Evolutionary conservation across 2,888 invertebrate genomes (phyloP), one percentile per base, ranked within the genome.

Genomic region (Lymantria dispar): DNA sequence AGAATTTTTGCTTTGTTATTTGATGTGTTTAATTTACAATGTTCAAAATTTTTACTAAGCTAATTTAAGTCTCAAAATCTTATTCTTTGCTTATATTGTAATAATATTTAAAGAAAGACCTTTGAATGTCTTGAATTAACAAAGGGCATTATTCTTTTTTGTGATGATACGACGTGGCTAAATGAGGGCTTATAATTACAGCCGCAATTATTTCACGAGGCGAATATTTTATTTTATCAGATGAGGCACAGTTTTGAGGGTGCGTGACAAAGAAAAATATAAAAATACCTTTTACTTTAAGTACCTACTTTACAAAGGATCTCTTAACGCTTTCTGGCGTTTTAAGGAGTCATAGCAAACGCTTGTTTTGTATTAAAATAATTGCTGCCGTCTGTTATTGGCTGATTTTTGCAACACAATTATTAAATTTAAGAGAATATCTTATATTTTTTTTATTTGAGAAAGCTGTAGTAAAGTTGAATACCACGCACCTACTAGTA

Each of bases 171-270:
- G 70, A 61, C 67, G 64, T 56, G 71, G 72, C 64, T 76, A 78
- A 83, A 80, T 78, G 83, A 81, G 75, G 72, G 68, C 69, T 68
- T 68, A 75, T 80, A 84, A 85, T 83, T 80, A 84, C 78, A 63
- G 63, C 65, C 72, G 76, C 79, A 80, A 84, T 86, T 83, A 83
- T 83, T 83, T 80, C 70, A 80, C 79, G 78, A 79, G 74, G 73
- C 78, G 72, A 81, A 80, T 84, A 79, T 80, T 85, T 83, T 78
- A 81, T 76, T 83, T 70, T 72, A 71, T 75, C 78, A 74, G 76
- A 71, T 73, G 70, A 68, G 56, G 55, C 54, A 64, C 64, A 63
- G 70, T 77, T 68, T 58, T 66, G 73, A 71, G 72, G 68, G 38
- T 7, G n/a, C 12, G 9, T 80, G 79, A 83, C 80, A 83, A 83